Conservation (phyloP, 1,140 invertebrate genomes). For the Euborellia annulipes region DNA sequence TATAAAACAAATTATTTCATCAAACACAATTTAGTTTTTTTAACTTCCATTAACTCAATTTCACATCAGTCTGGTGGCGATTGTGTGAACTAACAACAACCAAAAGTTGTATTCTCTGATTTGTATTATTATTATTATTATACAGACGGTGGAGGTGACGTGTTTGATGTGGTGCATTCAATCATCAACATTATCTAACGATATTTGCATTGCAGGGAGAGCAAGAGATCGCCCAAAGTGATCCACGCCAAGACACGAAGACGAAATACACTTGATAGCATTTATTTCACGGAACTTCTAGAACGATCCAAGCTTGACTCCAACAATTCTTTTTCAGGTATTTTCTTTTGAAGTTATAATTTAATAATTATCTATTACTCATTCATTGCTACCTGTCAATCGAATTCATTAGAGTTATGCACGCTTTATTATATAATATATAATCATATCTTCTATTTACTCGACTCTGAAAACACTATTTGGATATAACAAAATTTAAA, state of each 20-base stretch:
- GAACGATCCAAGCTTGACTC: slow-evolving; percentile 3
- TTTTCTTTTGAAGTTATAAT: slow-evolving; percentile 1
- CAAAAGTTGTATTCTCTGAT: neutral
- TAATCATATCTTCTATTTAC: neutral
- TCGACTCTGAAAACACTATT: neutral
- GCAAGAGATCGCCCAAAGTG: slow-evolving; percentile 20
- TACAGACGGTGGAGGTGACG: neutral
- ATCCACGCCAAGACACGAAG: slow-evolving; percentile 16
- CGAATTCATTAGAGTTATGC: slow-evolving; percentile 27
- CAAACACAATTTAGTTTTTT: too few relatives aligned
- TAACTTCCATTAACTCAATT: too few relatives aligned
- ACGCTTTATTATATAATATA: slow-evolving; percentile 7
- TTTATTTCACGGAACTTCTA: slow-evolving; percentile 6
- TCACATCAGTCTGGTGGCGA: neutral
- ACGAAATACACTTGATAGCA: slow-evolving; percentile 30
- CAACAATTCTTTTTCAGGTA: neutral
- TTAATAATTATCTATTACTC: neutral
- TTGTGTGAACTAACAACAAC: neutral
- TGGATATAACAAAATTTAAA: neutral
- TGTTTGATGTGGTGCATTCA: neutral
- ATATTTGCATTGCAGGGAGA: slow-evolving; percentile 9
- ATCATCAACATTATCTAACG: neutral
- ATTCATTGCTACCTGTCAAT: slow-evolving; percentile 5
- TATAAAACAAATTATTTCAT: too few relatives aligned
- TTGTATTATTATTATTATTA: neutral